Evolutionary conservation across 2,888 invertebrate genomes (phyloP).

Genomic region (Stenodema calcarata): DNA sequence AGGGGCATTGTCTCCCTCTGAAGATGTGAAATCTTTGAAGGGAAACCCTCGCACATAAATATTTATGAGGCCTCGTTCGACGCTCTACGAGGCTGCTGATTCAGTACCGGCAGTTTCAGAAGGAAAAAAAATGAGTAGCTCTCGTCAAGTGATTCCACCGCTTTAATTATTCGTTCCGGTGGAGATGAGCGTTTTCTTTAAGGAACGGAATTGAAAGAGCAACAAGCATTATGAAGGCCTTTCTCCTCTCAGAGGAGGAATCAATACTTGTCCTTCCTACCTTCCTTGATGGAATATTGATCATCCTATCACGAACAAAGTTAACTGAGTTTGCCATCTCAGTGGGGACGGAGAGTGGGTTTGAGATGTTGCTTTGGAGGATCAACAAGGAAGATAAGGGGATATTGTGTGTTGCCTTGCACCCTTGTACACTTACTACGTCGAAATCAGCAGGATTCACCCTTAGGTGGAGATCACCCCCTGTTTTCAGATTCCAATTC

Average conservation of each 20-base stretch:
- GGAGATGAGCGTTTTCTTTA: not conserved
- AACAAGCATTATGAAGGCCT: not conserved
- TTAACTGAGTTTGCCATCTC: slow-evolving; percentile 32
- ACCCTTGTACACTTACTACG: not conserved
- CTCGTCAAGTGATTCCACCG: not conserved
- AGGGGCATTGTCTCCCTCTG: not conserved
- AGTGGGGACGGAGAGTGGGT: not conserved
- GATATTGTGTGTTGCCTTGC: not conserved
- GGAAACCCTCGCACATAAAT: not conserved
- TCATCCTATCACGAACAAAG: slow-evolving; percentile 36
- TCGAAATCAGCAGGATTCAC: not conserved
- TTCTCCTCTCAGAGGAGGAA: not conserved
- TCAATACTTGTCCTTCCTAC: slow-evolving; percentile 7
- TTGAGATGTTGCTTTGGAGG: not conserved
- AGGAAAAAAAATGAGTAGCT: not conserved
- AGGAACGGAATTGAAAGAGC: not conserved
- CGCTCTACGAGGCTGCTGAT: not conserved
- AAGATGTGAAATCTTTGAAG: not conserved
- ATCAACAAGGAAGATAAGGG: not conserved
- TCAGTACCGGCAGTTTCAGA: not conserved
- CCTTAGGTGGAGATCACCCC: not conserved
- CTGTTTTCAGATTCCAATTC: not conserved
- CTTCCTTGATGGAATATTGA: slow-evolving; percentile 36
- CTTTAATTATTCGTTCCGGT: not conserved
- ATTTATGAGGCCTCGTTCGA: not conserved